Conservation (phyloP, 2,797 vertebrate genomes). For the Dallia pectoralis region DNA sequence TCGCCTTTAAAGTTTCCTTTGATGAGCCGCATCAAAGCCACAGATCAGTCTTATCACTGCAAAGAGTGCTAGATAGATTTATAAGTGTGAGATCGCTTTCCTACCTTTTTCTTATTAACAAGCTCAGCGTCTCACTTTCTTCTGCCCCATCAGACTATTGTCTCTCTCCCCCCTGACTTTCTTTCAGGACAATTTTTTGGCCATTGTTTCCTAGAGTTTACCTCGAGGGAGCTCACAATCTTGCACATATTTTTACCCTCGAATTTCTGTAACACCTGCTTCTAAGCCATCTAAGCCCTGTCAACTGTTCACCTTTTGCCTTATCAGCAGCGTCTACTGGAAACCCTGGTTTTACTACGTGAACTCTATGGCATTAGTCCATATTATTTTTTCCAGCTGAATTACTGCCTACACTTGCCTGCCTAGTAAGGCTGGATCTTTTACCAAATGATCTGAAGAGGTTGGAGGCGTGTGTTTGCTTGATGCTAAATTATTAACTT, state of each 20-base stretch:
- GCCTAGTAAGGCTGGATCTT: slow-evolving; percentile 22
- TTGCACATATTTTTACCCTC: slow-evolving; percentile 12
- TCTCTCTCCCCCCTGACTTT: not conserved
- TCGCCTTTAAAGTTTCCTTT: no score
- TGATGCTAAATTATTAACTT: slow-evolving; percentile 56
- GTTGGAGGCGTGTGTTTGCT: slow-evolving; percentile 29
- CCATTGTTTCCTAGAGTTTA: not conserved
- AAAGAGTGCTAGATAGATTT: not conserved
- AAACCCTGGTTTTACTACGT: slow-evolving; percentile 3
- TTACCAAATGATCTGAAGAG: slow-evolving; percentile 28
- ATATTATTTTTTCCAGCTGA: not conserved
- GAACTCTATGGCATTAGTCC: not conserved
- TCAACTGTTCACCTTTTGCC: slow-evolving; percentile 14
- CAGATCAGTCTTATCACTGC: not conserved
- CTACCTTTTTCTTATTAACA: not conserved
- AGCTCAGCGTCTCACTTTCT: not conserved
- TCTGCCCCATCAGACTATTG: not conserved
- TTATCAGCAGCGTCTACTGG: not conserved
- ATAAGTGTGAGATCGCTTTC: not conserved
- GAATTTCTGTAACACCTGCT: slow-evolving; percentile 33
- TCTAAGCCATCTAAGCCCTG: slow-evolving; percentile 17
- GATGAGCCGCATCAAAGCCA: not conserved
- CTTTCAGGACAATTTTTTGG: not conserved
- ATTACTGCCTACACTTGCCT: slow-evolving; percentile 6
- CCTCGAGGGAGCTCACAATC: slow-evolving; percentile 1